Evolutionary conservation across 1,140 invertebrate species (phyloP).

Genomic region (Amphibalanus amphitrite): DNA sequence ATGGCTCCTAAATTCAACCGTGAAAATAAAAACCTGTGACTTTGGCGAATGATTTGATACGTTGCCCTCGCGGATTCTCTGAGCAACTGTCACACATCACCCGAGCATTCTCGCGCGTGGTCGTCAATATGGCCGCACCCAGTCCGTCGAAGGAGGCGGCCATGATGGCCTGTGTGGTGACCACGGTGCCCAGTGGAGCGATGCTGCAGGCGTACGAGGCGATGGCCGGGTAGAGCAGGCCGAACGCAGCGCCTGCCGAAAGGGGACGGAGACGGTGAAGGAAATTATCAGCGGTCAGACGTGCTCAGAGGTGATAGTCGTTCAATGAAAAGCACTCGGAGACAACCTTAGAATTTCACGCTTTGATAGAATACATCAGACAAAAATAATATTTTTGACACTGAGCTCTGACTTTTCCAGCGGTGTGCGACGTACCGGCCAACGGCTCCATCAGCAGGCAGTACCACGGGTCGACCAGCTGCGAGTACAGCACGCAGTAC

Average conservation of each 20-base stretch:
- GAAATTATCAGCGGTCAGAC: too few species aligned
- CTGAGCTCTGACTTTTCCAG: too few species aligned
- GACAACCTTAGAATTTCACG: too few species aligned
- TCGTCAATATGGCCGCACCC: neutral
- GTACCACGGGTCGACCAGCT: neutral
- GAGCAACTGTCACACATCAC: too few species aligned
- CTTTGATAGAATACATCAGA: too few species aligned
- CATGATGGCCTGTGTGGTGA: constrained; percentile 3
- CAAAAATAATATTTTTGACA: too few species aligned
- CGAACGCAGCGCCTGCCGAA: neutral
- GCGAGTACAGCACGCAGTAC: neutral
- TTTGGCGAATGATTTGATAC: neutral
- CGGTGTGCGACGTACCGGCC: neutral
- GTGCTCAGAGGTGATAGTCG: too few species aligned
- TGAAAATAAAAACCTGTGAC: neutral
- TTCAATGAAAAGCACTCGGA: too few species aligned
- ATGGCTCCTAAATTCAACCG: neutral
- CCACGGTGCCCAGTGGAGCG: neutral
- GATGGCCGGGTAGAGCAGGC: neutral
- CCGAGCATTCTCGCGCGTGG: neutral
- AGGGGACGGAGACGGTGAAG: too few species aligned
- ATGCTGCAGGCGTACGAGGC: neutral
- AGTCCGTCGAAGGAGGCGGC: constrained; percentile 2
- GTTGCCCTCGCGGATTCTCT: neutral
- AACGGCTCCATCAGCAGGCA: neutral